Percentiles rank a stretch among this genome's conserved stretches.
phyloP scores from a whole-genome alignment of 2,888 invertebrate species.

The Ganaspis brasiliensis region DNA sequence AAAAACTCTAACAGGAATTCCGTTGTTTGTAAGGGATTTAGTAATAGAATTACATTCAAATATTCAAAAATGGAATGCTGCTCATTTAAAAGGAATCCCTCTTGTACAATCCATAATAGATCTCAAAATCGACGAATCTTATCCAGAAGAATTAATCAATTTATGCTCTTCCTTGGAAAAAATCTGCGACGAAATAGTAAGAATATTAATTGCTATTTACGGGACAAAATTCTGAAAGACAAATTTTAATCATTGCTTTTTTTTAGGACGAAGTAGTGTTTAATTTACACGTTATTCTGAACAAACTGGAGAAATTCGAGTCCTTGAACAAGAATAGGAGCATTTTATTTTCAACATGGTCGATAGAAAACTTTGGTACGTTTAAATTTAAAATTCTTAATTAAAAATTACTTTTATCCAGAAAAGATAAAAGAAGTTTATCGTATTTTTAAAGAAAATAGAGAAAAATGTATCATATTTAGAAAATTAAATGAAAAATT shows the following conservation, averaged over 20 bases:
- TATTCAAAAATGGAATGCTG: slow-evolving; percentile 82
- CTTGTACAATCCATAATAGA: slow-evolving; percentile 79
- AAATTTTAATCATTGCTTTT: slow-evolving; percentile 32
- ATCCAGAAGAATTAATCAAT: slow-evolving; percentile 68
- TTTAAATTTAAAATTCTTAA: slow-evolving; percentile 43
- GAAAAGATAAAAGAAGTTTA: no score
- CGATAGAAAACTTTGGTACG: slow-evolving; percentile 72
- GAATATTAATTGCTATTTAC: not conserved
- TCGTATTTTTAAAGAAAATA: no score
- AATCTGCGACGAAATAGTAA: slow-evolving; percentile 71
- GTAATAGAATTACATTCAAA: slow-evolving; percentile 82
- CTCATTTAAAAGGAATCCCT: slow-evolving; percentile 80
- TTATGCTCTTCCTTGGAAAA: slow-evolving; percentile 71
- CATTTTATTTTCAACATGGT: slow-evolving; percentile 75
- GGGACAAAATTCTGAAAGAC: not conserved
- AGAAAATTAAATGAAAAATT: no score
- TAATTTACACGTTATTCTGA: slow-evolving; percentile 64
- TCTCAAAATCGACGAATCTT: slow-evolving; percentile 63
- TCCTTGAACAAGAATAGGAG: slow-evolving; percentile 63
- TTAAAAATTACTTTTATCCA: slow-evolving; percentile 13
- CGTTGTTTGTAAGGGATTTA: slow-evolving; percentile 82
- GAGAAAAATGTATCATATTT: no score
- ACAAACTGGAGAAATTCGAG: slow-evolving; percentile 65
- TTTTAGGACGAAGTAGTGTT: slow-evolving; percentile 69
- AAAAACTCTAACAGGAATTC: slow-evolving; percentile 83